A percentile compares a stretch with the other conserved stretches of the same genome.
Conservation (phyloP, 2,888 invertebrate species). For the Achlya flavicornis region DNA sequence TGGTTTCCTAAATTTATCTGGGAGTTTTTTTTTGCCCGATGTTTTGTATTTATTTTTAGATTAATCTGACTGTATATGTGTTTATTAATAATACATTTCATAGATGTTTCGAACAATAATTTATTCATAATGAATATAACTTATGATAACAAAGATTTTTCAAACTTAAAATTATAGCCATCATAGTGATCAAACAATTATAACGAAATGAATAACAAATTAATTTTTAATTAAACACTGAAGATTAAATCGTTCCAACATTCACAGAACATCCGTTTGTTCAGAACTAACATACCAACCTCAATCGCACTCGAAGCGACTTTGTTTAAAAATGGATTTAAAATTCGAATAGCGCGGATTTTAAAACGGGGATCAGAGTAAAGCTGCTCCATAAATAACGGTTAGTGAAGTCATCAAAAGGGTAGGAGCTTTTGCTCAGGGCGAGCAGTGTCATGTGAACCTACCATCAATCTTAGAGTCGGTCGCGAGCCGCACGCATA, state of each 20-base stretch:
- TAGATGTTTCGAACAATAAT: no score
- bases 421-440: constrained; percentile 71
- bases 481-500: constrained; percentile 66
- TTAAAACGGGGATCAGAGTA: constrained; percentile 62
- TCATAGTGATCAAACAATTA: no score
- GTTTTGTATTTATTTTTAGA: no score
- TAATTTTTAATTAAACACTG: not conserved
- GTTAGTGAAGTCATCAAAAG: constrained; percentile 83
- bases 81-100: no score
- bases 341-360: constrained; percentile 61
- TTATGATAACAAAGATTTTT: no score
- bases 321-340: constrained; percentile 61
- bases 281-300: constrained; percentile 16
- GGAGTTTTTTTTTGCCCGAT: no score
- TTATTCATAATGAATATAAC: no score
- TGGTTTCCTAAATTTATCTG: no score
- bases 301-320: constrained; percentile 37
- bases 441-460: constrained; percentile 79
- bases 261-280: not conserved
- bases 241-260: not conserved
- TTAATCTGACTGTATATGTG: no score
- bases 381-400: constrained; percentile 77
- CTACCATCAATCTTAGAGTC: constrained; percentile 76
- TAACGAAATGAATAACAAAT: no score
- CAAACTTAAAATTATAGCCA: no score